phyloP scores from a whole-genome alignment of 1,140 invertebrate species.

The Drosophila asahinai region DNA sequence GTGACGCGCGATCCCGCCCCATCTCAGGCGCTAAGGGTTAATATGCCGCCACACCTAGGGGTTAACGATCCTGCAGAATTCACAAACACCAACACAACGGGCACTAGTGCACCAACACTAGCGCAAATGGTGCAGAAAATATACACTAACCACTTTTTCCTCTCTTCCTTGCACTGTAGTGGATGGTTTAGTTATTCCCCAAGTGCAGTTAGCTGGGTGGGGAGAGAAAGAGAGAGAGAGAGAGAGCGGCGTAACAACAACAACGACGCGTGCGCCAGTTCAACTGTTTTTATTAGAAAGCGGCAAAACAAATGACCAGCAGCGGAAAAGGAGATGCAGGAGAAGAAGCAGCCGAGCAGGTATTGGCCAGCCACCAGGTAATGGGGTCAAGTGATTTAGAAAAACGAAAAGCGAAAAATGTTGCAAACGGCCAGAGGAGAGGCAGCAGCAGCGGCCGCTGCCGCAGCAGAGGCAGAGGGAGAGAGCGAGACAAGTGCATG shows the following conservation, averaged over 20 bases:
- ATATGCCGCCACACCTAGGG: conserved; percentile 38
- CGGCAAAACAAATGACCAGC: conserved; percentile 80
- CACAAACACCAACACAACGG: conserved; percentile 9
- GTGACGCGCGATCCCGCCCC: conserved; percentile 8
- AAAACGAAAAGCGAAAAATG: conserved; percentile 57
- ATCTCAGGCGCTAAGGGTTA: conserved; percentile 22
- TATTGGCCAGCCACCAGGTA: conserved; percentile 74
- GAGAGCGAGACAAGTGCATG: conserved; percentile 56
- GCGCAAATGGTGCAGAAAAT: conserved; percentile 11
- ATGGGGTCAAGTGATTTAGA: conserved; percentile 82
- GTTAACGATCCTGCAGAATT: conserved; percentile 32
- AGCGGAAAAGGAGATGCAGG: conserved; percentile 22
- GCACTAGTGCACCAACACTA: conserved; percentile 2
- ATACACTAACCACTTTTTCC: conserved; percentile 33
- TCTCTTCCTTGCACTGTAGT: conserved; percentile 20
- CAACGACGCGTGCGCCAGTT: conserved; percentile 75
- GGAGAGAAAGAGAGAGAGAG: conserved; percentile 5
- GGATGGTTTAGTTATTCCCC: conserved; percentile 19
- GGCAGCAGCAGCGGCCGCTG: too few relatives aligned
- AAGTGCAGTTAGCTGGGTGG: conserved; percentile 19
- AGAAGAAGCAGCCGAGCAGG: conserved; percentile 34
- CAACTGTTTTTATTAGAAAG: conserved; percentile 82
- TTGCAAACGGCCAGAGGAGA: conserved; percentile 35
- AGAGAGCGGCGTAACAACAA: conserved; percentile 23
- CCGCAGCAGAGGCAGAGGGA: background rate